Evolutionary conservation across 1,140 invertebrate species (phyloP), one percentile per base, ranked within the genome.

Genomic region (Drosophila chauvacae): DNA sequence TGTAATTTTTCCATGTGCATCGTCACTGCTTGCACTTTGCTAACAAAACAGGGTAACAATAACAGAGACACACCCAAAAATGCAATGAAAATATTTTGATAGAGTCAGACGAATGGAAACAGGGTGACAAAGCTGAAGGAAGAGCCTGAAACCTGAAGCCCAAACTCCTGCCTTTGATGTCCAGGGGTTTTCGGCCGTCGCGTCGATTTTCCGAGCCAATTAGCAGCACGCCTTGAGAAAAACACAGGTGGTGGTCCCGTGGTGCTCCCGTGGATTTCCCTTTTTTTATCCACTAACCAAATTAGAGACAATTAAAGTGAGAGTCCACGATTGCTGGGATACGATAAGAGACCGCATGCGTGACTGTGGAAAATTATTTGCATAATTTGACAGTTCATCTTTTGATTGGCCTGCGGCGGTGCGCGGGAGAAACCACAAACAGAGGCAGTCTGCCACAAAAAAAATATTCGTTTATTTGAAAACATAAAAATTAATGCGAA

Each of bases 61-160:
- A 78, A 81, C 61, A 84, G 42, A 74, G 64, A 68, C 71, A 86
- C 80, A 82, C 86, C 86, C 85, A 75, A 74, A 77, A 90, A 90
- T 85, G 85, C 85, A 90, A 90, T 73, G 64, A 85, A 85, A 91
- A 91, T 91, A 91, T 91, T 91, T 91, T 91, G 83, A 91, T 84
- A 88, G 83, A 50, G 70, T 39, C 50, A 60, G 75, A 62, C 55
- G 58, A 53, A 81, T 61, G 61, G 66, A 80, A 51, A 70, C 80
- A 44, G 69, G 70, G 70, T 72, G 69, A 72, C 69, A 58, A 58
- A 42, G 28, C 42, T 26, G 37, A 51, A 51, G 35, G 63, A 70
- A 45, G 62, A 56, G 50, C 51, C 35, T 10, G 28, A 7, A 37
- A 63, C 9, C 64, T 26, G 23, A 26, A 55, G 62, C 50, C 68